A percentile compares a stretch with the other conserved stretches of the same genome.
phyloP scores from a whole-genome alignment of 2,797 vertebrate species.

The Myotis pilosus region DNA sequence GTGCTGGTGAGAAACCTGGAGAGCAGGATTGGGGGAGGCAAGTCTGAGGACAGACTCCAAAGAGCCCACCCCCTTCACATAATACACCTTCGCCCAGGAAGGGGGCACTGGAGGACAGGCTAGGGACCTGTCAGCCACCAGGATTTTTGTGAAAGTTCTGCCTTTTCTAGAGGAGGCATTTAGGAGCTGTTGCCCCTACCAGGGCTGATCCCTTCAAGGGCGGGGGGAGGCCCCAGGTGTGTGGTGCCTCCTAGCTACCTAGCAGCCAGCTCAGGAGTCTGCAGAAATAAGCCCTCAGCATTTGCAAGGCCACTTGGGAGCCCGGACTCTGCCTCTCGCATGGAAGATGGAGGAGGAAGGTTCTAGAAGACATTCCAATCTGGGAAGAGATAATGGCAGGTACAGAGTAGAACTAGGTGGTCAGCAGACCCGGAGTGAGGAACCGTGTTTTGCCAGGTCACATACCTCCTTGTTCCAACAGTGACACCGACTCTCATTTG shows the following conservation, averaged over 20 bases:
- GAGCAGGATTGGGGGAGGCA: background rate
- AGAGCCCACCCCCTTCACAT: no score
- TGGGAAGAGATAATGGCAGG: background rate
- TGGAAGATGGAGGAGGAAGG: background rate
- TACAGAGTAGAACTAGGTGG: background rate
- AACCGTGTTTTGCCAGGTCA: background rate
- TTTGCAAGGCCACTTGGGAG: background rate
- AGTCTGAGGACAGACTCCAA: background rate
- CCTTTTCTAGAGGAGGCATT: background rate
- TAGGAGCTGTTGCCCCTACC: background rate
- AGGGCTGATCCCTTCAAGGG: background rate
- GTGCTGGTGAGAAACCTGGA: slow-evolving; percentile 15
- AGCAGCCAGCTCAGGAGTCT: background rate
- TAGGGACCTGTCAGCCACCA: background rate
- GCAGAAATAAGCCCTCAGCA: background rate
- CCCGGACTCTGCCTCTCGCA: background rate
- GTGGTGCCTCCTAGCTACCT: background rate
- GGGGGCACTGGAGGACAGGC: background rate
- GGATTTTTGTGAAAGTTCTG: background rate
- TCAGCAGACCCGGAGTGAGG: background rate
- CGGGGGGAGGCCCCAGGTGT: background rate
- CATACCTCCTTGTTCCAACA: background rate
- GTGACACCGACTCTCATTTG: background rate
- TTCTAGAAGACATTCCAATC: background rate
- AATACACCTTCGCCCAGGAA: background rate